Evolutionary conservation across 2,113 vertebrate species (phyloP).

Genomic region (Corythaixoides concolor): DNA sequence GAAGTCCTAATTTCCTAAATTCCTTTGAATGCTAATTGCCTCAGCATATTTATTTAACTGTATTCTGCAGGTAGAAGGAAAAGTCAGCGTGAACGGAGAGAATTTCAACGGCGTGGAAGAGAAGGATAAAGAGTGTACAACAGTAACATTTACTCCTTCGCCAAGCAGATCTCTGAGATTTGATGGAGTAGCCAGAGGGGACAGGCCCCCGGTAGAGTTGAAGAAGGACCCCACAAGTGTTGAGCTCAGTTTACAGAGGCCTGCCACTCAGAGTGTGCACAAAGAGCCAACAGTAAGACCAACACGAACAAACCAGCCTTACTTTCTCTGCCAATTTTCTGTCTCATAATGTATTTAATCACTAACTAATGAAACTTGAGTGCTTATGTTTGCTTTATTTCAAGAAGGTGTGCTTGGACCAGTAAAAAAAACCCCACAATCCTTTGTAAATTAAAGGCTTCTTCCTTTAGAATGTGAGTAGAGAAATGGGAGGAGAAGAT

Average conservation of each 20-base stretch:
- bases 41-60: constrained; percentile 35
- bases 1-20: not conserved
- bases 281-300: constrained; percentile 74
- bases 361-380: constrained; percentile 22
- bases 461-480: not conserved
- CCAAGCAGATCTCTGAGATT: constrained; percentile 72
- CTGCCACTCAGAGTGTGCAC: constrained; percentile 60
- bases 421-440: not conserved
- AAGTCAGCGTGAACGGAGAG: constrained; percentile 83
- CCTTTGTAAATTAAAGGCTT: constrained; percentile 35
- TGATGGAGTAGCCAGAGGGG: constrained; percentile 70
- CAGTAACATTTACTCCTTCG: constrained; percentile 24
- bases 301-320: constrained; percentile 24
- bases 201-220: constrained; percentile 22
- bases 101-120: constrained; percentile 54
- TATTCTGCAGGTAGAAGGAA: constrained; percentile 80
- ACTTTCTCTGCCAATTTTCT: constrained; percentile 28
- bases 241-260: constrained; percentile 74
- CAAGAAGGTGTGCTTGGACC: not conserved
- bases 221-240: constrained; percentile 64
- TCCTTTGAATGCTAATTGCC: not conserved
- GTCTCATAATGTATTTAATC: not conserved
- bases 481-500: not conserved
- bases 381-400: constrained; percentile 39
- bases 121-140: constrained; percentile 65